Base-by-base conservation (phyloP, 2,888 invertebrate species). In the Lissocephala sabroskyi region DNA sequence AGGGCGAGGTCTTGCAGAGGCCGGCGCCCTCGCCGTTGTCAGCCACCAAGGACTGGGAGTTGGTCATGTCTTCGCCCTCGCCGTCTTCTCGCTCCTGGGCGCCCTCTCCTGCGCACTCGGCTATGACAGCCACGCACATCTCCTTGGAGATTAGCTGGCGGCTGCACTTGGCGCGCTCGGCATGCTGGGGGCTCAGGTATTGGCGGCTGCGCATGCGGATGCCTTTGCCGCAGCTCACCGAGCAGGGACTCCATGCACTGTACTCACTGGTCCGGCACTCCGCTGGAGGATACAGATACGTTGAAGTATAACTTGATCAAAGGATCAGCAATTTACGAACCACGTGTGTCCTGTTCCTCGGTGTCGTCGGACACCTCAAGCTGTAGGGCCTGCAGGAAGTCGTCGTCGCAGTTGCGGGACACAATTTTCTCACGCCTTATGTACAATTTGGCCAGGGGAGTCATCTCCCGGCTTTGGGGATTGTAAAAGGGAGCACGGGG, bases 401-500 rank as follows among this genome's bases (percentile, higher is more conserved):
- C 86, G 67, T 89, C 90, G 68, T 91, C 91, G 76, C 94, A 96
- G 48, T 89, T 87, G 74, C 91, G 89, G 13, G 93, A 89, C 52
- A 94, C 88, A 17, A 95, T 86, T 67, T 89, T 88, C 62, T 92
- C 92, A 49, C 96, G 84, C 11, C 89, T 89, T 42, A 99, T 86
- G 73, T 92, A 90, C 1, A 98, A 87, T 23, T 87, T 88, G 0
- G 98, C 98, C 82, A 99, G 84, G 0, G 98, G 95, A 29, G 89
- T 88, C 87, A 98, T 92, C 45, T 88, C 88, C 16, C 82, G 74
- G 2, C 86, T 86, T 2, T 86, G 84, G 0, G 92, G 89, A 80
- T 94, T 91, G 85, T 94, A 97, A 85, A 98, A 99, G 0, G 98
- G 98, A 0, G 97, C 93, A 52, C 92, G 88, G 0, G 93, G 92